Conservation (phyloP, 2,888 invertebrate species). For the Coleophora flavipennella region DNA sequence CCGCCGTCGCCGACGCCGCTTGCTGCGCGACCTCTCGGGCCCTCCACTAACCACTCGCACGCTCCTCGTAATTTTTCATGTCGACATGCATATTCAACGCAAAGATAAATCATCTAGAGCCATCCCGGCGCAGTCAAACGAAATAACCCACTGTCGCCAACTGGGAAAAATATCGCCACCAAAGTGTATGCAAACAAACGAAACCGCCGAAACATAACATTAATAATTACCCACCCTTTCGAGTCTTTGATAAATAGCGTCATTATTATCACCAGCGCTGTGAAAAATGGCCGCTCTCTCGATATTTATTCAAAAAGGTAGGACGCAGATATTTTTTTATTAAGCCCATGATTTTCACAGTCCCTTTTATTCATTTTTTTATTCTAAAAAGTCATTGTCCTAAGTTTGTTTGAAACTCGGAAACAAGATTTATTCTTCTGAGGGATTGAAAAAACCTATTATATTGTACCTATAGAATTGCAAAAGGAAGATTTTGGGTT, state of each 20-base stretch:
- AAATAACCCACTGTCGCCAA: conserved; percentile 56
- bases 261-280: conserved; percentile 63
- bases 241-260: conserved; percentile 66
- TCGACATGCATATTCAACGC: conserved; percentile 69
- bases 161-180: conserved; percentile 49
- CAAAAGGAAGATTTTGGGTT: not conserved
- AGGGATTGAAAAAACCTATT: not conserved
- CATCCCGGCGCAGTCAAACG: conserved; percentile 49
- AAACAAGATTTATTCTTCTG: not conserved
- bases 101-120: conserved; percentile 64
- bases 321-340: conserved; percentile 44
- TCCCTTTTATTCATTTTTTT: conserved; percentile 4
- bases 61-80: conserved; percentile 67
- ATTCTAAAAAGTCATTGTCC: conserved; percentile 10
- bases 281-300: conserved; percentile 59
- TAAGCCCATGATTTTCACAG: conserved; percentile 28
- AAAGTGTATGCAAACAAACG: conserved; percentile 61
- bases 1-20: not conserved
- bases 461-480: not conserved
- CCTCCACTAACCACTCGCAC: conserved; percentile 24
- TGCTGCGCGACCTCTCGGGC: not conserved
- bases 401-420: too few species aligned
- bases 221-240: conserved; percentile 68
- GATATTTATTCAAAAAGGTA: conserved; percentile 63
- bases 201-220: conserved; percentile 57